Evolutionary conservation across 1,140 invertebrate genomes (phyloP).

Genomic region (Drosophila simulans): DNA sequence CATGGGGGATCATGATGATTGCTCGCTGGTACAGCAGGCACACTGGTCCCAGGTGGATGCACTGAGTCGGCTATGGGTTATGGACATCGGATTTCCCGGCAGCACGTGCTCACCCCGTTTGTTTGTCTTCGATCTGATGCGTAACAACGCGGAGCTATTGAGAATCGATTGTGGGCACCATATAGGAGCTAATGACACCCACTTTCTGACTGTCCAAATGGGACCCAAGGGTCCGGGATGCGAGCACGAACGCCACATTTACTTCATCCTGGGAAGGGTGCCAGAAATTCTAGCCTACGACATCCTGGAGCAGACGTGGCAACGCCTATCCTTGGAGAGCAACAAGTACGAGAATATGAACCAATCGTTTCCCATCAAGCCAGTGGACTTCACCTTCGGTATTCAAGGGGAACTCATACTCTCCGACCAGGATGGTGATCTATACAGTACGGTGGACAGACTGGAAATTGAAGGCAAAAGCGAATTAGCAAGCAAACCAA

Average conservation of each 20-base stretch:
- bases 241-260: constrained; percentile 72
- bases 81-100: constrained; percentile 67
- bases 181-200: constrained; percentile 34
- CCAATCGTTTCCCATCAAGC: constrained; percentile 64
- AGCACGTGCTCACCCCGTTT: constrained; percentile 63
- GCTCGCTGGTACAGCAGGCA: constrained; percentile 67
- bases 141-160: constrained; percentile 69
- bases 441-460: constrained; percentile 50
- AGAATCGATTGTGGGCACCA: constrained; percentile 70
- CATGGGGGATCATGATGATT: constrained; percentile 50
- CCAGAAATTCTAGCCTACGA: constrained; percentile 72
- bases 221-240: constrained; percentile 60
- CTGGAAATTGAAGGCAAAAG: constrained; percentile 31
- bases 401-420: constrained; percentile 58
- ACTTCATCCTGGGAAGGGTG: constrained; percentile 52
- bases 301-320: constrained; percentile 79
- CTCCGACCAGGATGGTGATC: constrained; percentile 62
- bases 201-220: constrained; percentile 60
- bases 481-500: neutral
- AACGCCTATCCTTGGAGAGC: constrained; percentile 39
- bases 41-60: constrained; percentile 78
- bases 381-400: constrained; percentile 69
- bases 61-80: constrained; percentile 72
- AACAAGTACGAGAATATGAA: constrained; percentile 65
- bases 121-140: constrained; percentile 77